Conservation (phyloP, 2,888 invertebrate genomes). For the Luffia ferchaultella region DNA sequence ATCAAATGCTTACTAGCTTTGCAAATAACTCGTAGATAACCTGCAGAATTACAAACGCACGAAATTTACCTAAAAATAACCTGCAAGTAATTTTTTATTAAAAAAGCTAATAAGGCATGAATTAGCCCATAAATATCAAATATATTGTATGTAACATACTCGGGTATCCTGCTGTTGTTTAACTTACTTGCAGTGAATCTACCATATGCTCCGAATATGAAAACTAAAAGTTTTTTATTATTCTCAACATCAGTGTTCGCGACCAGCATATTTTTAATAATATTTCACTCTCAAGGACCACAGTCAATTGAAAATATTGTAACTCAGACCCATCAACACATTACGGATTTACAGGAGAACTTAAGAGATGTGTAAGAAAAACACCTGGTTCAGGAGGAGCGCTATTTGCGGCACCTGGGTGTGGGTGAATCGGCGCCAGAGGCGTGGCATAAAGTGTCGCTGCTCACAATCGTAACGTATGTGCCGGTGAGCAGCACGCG, state of each 20-base stretch:
- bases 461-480: constrained; percentile 80
- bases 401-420: constrained; percentile 81
- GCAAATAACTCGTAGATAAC: no score
- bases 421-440: constrained; percentile 55
- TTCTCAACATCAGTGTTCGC: constrained; percentile 79
- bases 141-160: no score
- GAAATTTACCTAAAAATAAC: no score
- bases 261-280: constrained; percentile 79
- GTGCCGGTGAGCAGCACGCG: constrained; percentile 73
- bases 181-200: no score
- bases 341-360: constrained; percentile 83
- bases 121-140: no score
- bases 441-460: constrained; percentile 64
- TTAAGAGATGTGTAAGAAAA: constrained; percentile 79
- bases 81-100: no score
- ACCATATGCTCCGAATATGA: constrained; percentile 46
- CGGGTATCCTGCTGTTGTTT: no score
- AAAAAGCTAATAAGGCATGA: no score
- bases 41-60: no score
- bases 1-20: no score
- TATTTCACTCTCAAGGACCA: constrained; percentile 82
- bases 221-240: constrained; percentile 84
- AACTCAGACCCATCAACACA: constrained; percentile 88
- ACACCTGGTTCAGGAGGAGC: constrained; percentile 80
- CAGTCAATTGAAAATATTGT: constrained; percentile 86